Evolutionary conservation across 2,888 invertebrate species (phyloP), one percentile per base, ranked within the genome.

Genomic region (Crematogaster levior): DNA sequence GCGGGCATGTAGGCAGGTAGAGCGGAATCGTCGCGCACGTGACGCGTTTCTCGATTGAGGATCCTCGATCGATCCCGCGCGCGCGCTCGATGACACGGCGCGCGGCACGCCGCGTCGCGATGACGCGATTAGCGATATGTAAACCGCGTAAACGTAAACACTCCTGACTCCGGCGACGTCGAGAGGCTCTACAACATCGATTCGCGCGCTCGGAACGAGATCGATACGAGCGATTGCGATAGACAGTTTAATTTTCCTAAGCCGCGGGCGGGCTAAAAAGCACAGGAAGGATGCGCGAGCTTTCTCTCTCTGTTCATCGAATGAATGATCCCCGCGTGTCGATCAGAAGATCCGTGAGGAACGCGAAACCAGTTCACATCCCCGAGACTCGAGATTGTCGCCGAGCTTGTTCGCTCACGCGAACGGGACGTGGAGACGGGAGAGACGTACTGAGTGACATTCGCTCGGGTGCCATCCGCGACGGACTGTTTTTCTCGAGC

Each of bases 401-500:
- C 34, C 34, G 6, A 34, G 34, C 34, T 6, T 34, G 34, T 34
- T 34, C 4, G 6, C 34, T 34, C 21, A n/a, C n/a, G 60, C 46
- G 34, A 18, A 15, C 46, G 27, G 5, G 18, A 3, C 1, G 15
- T 43, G 46, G 6, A n/a, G 24, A 63, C 66, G 34, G 30, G n/a
- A 7, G 66, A 79, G 84, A 89, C 89, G 82, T 89, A 89, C 89
- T 85, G 84, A 85, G 82, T 85, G 87, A 88, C 81, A 90, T 84
- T 85, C 81, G 89, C 40, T 90, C 90, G 84, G 88, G 70, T 81
- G 81, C 84, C 81, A 86, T 85, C 81, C 75, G 88, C 81, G 85
- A 86, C 68, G 87, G 87, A 72, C 81, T 88, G 84, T 85, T 90
- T 84, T 89, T 87, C 86, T 87, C 89, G 73, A 90, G 86, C 89